phyloP scores from a whole-genome alignment of 2,888 invertebrate species.

The Stegophylla sp. region DNA sequence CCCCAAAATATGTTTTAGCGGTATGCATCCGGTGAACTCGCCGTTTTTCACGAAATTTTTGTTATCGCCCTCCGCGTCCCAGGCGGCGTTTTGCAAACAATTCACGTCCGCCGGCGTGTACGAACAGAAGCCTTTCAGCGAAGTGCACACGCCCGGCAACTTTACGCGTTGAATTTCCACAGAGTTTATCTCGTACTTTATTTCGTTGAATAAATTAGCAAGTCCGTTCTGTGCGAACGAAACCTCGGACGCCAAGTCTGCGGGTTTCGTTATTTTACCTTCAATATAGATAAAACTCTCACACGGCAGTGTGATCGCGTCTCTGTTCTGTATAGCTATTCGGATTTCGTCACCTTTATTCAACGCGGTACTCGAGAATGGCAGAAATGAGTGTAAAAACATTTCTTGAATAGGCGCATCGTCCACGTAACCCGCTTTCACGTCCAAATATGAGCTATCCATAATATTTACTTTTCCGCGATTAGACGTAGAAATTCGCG shows the following conservation, averaged over 20 bases:
- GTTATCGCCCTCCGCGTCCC: background rate
- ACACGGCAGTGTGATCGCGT: slow-evolving; percentile 58
- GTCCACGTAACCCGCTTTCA: slow-evolving; percentile 57
- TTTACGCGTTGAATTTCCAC: background rate
- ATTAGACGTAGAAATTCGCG: no score
- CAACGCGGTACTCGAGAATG: slow-evolving; percentile 59
- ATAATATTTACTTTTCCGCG: slow-evolving; percentile 19
- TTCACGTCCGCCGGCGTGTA: background rate
- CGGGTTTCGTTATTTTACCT: slow-evolving; percentile 22
- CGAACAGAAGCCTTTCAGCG: background rate
- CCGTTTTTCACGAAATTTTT: background rate
- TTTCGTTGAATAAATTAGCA: background rate
- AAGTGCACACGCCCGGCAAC: background rate
- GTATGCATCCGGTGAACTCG: background rate
- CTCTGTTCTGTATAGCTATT: slow-evolving; percentile 60
- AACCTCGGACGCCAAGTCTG: background rate
- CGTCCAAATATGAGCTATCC: slow-evolving; percentile 61
- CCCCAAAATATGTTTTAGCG: slow-evolving; percentile 5
- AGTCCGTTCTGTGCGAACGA: background rate
- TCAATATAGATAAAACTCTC: slow-evolving; percentile 60
- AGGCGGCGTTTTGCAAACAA: background rate
- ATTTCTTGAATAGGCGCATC: slow-evolving; percentile 20
- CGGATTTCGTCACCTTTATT: slow-evolving; percentile 60
- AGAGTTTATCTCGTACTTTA: slow-evolving; percentile 16
- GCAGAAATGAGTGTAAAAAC: slow-evolving; percentile 23